phyloP scores from a whole-genome alignment of 2,888 invertebrate species.

The Drosophila emarginata region DNA sequence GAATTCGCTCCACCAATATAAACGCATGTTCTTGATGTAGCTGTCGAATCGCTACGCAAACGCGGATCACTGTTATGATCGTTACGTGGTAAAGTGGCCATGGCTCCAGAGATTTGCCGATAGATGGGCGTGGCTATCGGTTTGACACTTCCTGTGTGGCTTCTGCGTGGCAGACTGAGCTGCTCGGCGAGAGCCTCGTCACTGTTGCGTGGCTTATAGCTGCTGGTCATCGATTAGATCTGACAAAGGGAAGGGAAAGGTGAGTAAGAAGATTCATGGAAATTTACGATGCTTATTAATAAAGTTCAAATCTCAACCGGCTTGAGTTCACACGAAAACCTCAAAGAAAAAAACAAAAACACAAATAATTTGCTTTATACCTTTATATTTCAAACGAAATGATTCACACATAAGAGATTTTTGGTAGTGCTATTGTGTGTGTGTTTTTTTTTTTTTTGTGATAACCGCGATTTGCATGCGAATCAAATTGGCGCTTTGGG shows the following conservation, averaged over 20 bases:
- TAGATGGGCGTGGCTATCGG: constrained; percentile 53
- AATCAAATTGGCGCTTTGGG: constrained; percentile 37
- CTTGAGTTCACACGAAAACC: constrained; percentile 60
- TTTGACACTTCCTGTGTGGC: constrained; percentile 39
- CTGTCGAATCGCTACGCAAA: constrained; percentile 65
- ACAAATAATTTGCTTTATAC: constrained; percentile 43
- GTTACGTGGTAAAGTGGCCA: constrained; percentile 63
- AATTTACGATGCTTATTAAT: constrained; percentile 42
- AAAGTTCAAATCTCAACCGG: constrained; percentile 52
- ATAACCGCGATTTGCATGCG: constrained; percentile 59
- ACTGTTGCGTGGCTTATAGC: constrained; percentile 69
- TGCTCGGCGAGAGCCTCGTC: constrained; percentile 76
- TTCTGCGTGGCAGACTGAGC: constrained; percentile 60
- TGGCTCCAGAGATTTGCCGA: constrained; percentile 66
- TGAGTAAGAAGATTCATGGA: constrained; percentile 39
- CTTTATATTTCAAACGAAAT: constrained; percentile 62
- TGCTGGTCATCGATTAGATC: constrained; percentile 71
- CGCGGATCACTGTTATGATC: constrained; percentile 54
- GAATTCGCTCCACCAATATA: constrained; percentile 54
- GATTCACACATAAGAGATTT: constrained; percentile 63
- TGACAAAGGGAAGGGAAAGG: constrained; percentile 20
- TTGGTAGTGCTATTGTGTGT: not conserved
- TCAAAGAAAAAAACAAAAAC: constrained; percentile 25
- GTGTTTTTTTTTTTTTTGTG: constrained; percentile 23
- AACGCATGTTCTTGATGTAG: constrained; percentile 61